Conservation (phyloP, 2,888 invertebrate genomes). For the Orchestes rusci region DNA sequence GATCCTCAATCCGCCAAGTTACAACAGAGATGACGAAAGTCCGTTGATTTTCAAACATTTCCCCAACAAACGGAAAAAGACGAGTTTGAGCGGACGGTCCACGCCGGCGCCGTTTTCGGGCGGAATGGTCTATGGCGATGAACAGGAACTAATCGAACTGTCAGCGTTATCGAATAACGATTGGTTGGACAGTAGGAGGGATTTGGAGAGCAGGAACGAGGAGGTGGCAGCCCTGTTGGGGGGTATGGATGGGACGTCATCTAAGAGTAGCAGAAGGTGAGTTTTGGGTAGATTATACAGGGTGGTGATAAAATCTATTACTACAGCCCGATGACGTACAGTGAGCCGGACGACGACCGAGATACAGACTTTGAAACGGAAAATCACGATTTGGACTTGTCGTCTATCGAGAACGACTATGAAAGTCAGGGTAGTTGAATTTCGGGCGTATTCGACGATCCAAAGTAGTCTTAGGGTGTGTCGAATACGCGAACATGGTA, state of each 20-base stretch:
- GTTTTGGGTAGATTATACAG: too few species aligned
- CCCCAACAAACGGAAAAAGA: too few species aligned
- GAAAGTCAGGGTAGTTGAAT: background rate
- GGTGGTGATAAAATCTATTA: too few species aligned
- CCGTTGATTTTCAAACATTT: too few species aligned
- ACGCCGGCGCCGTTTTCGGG: constrained; percentile 1
- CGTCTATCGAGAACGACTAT: background rate
- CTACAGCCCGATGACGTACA: too few species aligned
- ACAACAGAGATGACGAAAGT: too few species aligned
- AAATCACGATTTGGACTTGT: constrained; percentile 2
- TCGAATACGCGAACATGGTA: constrained; percentile 3
- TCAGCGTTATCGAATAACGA: background rate
- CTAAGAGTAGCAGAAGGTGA: too few species aligned
- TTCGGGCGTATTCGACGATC: background rate
- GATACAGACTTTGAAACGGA: constrained; percentile 4
- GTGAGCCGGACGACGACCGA: background rate
- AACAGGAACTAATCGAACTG: background rate
- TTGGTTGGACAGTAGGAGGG: constrained; percentile 1
- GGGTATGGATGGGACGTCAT: too few species aligned
- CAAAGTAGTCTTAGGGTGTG: too few species aligned
- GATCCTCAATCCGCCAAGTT: too few species aligned
- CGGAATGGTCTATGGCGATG: background rate
- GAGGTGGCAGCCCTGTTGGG: too few species aligned
- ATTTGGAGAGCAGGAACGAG: constrained; percentile 1
- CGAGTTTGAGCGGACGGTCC: too few species aligned